A percentile compares a stretch with the other conserved stretches of the same genome.
Evolutionary conservation across 1,140 invertebrate species (phyloP).

Genomic region (Calephelis nemesis): DNA sequence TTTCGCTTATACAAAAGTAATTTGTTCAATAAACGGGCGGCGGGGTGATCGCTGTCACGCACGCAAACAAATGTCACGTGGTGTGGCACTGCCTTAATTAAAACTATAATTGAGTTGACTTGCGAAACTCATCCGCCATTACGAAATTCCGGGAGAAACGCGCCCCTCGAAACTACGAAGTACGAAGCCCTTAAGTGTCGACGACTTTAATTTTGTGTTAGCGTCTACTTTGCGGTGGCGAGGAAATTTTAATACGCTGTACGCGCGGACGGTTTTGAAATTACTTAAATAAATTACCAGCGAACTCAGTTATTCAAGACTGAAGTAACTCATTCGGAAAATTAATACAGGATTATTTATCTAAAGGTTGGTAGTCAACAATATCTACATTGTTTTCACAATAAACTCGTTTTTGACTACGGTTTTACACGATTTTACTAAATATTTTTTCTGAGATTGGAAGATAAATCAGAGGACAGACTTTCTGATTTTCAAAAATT

Average conservation of each 20-base stretch:
- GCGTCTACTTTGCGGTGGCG: slow-evolving; percentile 73
- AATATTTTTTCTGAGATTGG: no score
- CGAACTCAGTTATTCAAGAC: slow-evolving; percentile 56
- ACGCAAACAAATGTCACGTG: slow-evolving; percentile 79
- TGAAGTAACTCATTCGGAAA: slow-evolving; percentile 54
- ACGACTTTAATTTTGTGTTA: slow-evolving; percentile 79
- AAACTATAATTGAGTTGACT: slow-evolving; percentile 79
- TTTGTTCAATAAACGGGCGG: slow-evolving; percentile 72
- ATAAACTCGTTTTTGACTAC: no score
- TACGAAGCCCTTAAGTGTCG: slow-evolving; percentile 74
- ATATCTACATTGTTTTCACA: neutral
- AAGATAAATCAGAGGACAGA: no score
- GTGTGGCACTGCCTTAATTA: slow-evolving; percentile 74
- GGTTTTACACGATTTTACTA: no score
- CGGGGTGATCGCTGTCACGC: slow-evolving; percentile 67
- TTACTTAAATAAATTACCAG: slow-evolving; percentile 72
- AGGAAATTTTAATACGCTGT: slow-evolving; percentile 72
- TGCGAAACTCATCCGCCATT: slow-evolving; percentile 76
- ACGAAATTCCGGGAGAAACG: slow-evolving; percentile 72
- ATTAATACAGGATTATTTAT: slow-evolving; percentile 35
- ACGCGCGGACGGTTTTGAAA: slow-evolving; percentile 58
- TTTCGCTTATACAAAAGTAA: slow-evolving; percentile 72
- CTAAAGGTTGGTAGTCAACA: neutral
- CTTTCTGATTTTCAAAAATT: no score
- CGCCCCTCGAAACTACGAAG: slow-evolving; percentile 69